Conservation (phyloP, 2,888 invertebrate genomes). For the Syrista parreyssii region DNA sequence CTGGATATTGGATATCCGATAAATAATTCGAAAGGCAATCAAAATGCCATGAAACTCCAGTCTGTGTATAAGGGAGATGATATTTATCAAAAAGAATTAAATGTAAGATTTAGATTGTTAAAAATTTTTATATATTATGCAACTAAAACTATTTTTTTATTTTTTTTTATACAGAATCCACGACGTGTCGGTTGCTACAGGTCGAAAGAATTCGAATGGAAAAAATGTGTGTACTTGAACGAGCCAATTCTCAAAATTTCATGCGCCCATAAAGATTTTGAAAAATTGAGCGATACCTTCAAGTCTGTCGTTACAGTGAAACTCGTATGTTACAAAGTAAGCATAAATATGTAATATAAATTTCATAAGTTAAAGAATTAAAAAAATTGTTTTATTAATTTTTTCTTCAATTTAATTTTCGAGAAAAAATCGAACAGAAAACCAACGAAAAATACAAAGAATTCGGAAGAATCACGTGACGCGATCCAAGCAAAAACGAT, state of each 20-base stretch:
- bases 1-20: conserved; percentile 11
- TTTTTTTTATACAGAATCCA: conserved; percentile 32
- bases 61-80: conserved; percentile 20
- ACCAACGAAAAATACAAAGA: too few relatives aligned
- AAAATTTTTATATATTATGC: too few relatives aligned
- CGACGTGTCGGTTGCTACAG: conserved; percentile 67
- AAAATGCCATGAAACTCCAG: conserved; percentile 11
- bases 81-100: background rate
- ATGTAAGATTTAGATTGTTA: conserved; percentile 2
- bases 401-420: too few relatives aligned
- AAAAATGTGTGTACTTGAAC: conserved; percentile 69
- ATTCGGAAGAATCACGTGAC: too few relatives aligned
- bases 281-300: conserved; percentile 70
- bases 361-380: too few relatives aligned
- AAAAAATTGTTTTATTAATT: too few relatives aligned
- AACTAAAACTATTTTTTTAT: too few relatives aligned
- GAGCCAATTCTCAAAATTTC: conserved; percentile 67
- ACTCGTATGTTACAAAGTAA: conserved; percentile 69
- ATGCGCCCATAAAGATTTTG: conserved; percentile 67
- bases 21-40: conserved; percentile 14
- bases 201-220: conserved; percentile 69
- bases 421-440: too few relatives aligned
- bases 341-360: conserved; percentile 7
- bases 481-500: background rate
- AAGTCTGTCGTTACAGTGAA: conserved; percentile 67